Evolutionary conservation across 53 echinoderm and acorn worm genomes (phyloP), one percentile per base, ranked within the genome.

Genomic region (Crossaster papposus): DNA sequence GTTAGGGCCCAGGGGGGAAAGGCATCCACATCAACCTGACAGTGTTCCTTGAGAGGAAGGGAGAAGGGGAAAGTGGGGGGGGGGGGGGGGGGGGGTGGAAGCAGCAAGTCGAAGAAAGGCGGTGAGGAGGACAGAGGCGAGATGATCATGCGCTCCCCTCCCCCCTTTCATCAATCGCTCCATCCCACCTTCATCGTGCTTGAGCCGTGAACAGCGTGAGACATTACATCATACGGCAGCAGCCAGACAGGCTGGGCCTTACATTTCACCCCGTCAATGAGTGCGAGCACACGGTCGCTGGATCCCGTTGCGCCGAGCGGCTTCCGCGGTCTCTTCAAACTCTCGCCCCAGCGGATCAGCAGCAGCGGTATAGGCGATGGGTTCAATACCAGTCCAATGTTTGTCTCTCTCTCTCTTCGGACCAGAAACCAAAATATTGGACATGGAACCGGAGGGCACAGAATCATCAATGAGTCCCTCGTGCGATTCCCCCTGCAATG

Each of bases 391-490:
- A 68, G 28, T 7, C 68, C 68, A 26, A n/a, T n/a, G n/a, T n/a
- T n/a, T n/a, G n/a, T n/a, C n/a, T n/a, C n/a, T n/a, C n/a, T 68
- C 28, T 24, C 68, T 68, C 22, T 68, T 26, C 51, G 6, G 52
- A 36, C 1, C 6, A 72, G 85, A 72, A 85, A 85, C 64, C 85
- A 72, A 72, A 85, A 85, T 85, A 85, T 70, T 73, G 51, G 85
- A 73, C 72, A 85, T 85, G 85, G 44, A 85, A 85, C 85, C 85
- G 85, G 85, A 83, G 85, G 85, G 72, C 30, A 83, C 44, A 37
- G 37, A 17, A 70, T 83, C 72, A 53, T 34, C 85, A 54, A 30
- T 85, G 73, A 73, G 73, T 51, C 38, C 83, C 64, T 36, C 37
- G 24, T n/a, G 20, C 38, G 65, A 10, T 62, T 55, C 1, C 50